Conservation (phyloP, 2,888 invertebrate genomes). For the Meandrusa payeni region DNA sequence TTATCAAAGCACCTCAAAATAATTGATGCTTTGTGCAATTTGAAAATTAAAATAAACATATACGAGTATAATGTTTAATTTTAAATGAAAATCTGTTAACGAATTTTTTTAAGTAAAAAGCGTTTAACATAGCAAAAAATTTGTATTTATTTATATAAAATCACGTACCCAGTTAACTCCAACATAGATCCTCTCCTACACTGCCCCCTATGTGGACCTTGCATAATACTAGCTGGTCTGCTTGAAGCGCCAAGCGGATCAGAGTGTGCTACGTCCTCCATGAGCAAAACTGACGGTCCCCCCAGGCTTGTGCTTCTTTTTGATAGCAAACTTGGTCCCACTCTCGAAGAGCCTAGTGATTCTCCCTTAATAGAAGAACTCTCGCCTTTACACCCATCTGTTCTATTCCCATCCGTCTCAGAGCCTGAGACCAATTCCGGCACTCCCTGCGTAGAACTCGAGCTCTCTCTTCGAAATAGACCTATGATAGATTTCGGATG, state of each 20-base stretch:
- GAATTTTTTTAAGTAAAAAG: no score
- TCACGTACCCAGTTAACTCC: constrained; percentile 87
- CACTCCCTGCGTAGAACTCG: constrained; percentile 84
- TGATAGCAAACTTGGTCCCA: constrained; percentile 62
- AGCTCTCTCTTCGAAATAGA: constrained; percentile 91
- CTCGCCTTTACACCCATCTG: constrained; percentile 63
- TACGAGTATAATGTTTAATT: no score
- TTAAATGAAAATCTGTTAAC: neutral
- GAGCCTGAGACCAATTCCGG: constrained; percentile 75
- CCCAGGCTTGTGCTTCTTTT: constrained; percentile 72
- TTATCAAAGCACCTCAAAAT: no score
- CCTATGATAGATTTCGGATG: constrained; percentile 93
- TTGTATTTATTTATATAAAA: neutral
- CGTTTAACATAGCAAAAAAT: no score
- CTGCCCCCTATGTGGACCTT: constrained; percentile 83
- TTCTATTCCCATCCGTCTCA: constrained; percentile 78
- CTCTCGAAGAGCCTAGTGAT: constrained; percentile 43
- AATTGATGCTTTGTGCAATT: no score
- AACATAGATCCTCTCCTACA: constrained; percentile 90
- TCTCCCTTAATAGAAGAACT: constrained; percentile 36
- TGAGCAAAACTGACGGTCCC: constrained; percentile 78
- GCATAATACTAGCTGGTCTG: constrained; percentile 80
- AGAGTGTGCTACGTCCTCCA: constrained; percentile 82
- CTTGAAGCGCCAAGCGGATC: constrained; percentile 83
- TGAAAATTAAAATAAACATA: no score